phyloP scores from a whole-genome alignment of 2,113 vertebrate genomes.

The Pseudolaguvia tuberculata region DNA sequence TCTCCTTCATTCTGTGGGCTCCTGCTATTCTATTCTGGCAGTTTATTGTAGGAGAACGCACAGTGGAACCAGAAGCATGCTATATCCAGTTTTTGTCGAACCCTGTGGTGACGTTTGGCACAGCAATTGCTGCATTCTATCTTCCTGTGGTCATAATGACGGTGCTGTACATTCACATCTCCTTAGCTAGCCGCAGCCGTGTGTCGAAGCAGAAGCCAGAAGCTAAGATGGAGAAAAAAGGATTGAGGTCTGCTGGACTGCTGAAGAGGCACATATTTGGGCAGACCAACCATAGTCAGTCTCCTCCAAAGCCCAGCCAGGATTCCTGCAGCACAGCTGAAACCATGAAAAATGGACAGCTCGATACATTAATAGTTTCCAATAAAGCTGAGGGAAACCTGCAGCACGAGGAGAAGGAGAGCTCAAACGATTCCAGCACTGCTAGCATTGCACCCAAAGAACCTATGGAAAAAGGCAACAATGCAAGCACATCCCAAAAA shows the following conservation, averaged over 20 bases:
- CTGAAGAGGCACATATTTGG: conserved; percentile 81
- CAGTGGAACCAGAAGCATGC: conserved; percentile 82
- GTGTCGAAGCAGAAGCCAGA: conserved; percentile 88
- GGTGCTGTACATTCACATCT: conserved; percentile 93
- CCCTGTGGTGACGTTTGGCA: conserved; percentile 90
- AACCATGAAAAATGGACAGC: conserved; percentile 80
- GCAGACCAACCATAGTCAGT: conserved; percentile 80
- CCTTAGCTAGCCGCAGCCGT: conserved; percentile 90
- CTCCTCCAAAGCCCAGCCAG: conserved; percentile 67
- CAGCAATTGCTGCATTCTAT: conserved; percentile 96
- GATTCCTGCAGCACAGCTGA: conserved; percentile 68
- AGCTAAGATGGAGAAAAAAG: conserved; percentile 84
- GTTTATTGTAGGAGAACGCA: conserved; percentile 92
- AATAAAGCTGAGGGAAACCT: conserved; percentile 62
- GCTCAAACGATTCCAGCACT: conserved; percentile 92
- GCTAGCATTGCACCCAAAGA: conserved; percentile 84
- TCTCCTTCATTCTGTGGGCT: conserved; percentile 97
- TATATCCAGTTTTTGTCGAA: conserved; percentile 98
- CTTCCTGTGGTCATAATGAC: conserved; percentile 98
- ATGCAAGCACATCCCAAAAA: conserved; percentile 65
- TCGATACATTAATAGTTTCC: conserved; percentile 68
- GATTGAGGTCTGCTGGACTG: conserved; percentile 75
- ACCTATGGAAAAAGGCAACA: conserved; percentile 74
- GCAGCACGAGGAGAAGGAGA: conserved; percentile 85
- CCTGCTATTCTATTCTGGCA: conserved; percentile 98